Percentiles rank a stretch among this genome's conserved stretches.
These are phyloP conservation scores for Corythaeola cristata DNA, from an alignment of 2,113 vertebrate species.

Conservation along the genomic window DNA sequence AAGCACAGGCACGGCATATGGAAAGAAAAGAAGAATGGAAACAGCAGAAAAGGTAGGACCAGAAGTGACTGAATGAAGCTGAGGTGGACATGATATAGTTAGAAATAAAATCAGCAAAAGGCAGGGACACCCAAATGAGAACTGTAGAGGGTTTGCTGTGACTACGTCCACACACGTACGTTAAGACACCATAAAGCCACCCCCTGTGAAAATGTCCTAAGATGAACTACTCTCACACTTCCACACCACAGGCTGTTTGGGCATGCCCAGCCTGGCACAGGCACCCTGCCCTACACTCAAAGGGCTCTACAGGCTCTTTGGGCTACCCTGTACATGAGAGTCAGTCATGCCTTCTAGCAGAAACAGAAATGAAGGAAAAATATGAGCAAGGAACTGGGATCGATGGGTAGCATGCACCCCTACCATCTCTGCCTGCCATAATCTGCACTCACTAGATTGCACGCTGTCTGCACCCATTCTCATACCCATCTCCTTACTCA, in stretches of 20 bases:
- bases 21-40: neutral
- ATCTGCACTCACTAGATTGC: neutral
- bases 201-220: neutral
- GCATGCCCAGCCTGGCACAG: neutral
- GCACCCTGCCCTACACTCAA: neutral
- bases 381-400: neutral
- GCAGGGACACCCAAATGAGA: neutral
- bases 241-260: neutral
- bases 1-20: neutral
- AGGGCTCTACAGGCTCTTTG: neutral
- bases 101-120: neutral
- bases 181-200: neutral
- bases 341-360: neutral
- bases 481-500: neutral
- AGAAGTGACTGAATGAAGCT: neutral
- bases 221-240: neutral
- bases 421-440: accelerated
- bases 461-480: neutral
- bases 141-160: neutral
- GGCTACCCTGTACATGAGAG: neutral
- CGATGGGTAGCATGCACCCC: neutral
- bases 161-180: neutral
- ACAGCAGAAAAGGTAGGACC: neutral
- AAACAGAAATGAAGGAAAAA: neutral
- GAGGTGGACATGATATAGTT: neutral